These are phyloP conservation scores for Zosterops hypoxanthus DNA, from an alignment of 2,113 vertebrate genomes.

Conservation along the genomic window DNA sequence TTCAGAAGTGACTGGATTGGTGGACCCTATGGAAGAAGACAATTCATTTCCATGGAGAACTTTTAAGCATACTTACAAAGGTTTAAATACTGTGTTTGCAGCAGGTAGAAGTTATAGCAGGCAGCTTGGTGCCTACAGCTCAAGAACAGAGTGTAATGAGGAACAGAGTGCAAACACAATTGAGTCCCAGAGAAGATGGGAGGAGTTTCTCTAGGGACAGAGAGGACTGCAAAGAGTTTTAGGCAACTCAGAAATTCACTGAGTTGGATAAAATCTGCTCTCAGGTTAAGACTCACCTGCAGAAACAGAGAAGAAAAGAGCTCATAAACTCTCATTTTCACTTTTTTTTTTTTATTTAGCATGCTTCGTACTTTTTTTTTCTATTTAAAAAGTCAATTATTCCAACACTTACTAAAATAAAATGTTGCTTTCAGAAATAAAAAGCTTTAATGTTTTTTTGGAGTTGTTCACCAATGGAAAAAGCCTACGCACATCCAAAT, in stretches of 20 bases:
- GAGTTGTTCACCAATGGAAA: not conserved
- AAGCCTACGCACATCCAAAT: not conserved
- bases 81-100: not conserved
- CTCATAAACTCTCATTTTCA: not conserved
- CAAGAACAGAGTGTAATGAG: not conserved
- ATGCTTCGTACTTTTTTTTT: not conserved
- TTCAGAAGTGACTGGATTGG: not conserved
- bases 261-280: not conserved
- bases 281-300: not conserved
- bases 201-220: not conserved
- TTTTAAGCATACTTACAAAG: not conserved
- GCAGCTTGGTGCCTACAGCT: not conserved
- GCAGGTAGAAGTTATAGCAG: not conserved
- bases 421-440: not conserved
- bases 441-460: not conserved
- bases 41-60: not conserved
- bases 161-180: not conserved
- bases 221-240: not conserved
- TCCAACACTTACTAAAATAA: not conserved
- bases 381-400: not conserved
- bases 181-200: not conserved
- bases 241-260: not conserved
- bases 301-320: not conserved
- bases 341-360: not conserved
- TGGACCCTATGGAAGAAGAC: not conserved